Evolutionary conservation across 1,140 invertebrate genomes (phyloP).

Genomic region (honey bee (Apis mellifera)): Amel_HAv3.1 CM009943.2:3420001-3420500

Average conservation of each 20-base stretch:
- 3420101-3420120: background rate
- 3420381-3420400: background rate
- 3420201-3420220: background rate
- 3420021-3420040: constrained; percentile 9
- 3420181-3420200: background rate
- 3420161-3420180: no score
- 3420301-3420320: constrained; percentile 12
- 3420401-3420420: constrained; percentile 35
- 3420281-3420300: background rate
- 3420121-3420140: background rate
- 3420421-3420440: constrained; percentile 55
- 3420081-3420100: no score
- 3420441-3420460: constrained; percentile 58
- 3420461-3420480: constrained; percentile 56
- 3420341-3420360: constrained; percentile 1
- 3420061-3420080: background rate
- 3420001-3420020: background rate
- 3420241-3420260: background rate
- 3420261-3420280: background rate
- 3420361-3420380: background rate
- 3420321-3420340: constrained; percentile 41
- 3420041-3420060: background rate
- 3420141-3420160: background rate
- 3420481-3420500: constrained; percentile 49
- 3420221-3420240: no score